A percentile compares a stretch with the other conserved stretches of the same genome.
Evolutionary conservation across 2,113 vertebrate species (phyloP).

Genomic region (Chionomys nivalis): DNA sequence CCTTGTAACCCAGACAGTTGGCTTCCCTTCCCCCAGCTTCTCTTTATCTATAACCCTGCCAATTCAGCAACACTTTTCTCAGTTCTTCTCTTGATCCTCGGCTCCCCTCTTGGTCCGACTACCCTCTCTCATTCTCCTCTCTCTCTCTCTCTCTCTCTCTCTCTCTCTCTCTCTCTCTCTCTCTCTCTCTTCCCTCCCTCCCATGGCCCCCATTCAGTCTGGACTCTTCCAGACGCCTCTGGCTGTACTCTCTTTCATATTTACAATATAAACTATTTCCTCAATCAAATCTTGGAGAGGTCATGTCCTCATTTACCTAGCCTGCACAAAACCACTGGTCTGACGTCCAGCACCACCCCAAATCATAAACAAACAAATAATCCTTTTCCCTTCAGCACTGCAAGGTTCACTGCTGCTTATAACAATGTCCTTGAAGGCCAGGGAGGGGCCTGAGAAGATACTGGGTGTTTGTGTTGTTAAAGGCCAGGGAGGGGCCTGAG

Average conservation of each 20-base stretch:
- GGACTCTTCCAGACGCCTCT: background rate
- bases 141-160: background rate
- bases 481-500: background rate
- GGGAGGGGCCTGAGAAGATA: fast-evolving
- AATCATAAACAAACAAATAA: background rate
- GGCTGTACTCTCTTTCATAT: background rate
- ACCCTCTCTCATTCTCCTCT: background rate
- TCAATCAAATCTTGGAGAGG: background rate
- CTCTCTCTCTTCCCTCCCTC: background rate
- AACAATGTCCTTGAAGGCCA: background rate
- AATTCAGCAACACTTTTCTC: background rate
- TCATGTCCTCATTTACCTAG: background rate
- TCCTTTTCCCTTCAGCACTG: no score
- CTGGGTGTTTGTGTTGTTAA: background rate
- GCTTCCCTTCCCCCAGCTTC: background rate
- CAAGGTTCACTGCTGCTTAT: background rate
- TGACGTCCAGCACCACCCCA: background rate
- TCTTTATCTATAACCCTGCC: background rate
- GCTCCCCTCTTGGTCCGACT: background rate
- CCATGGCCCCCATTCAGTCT: background rate
- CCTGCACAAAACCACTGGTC: background rate
- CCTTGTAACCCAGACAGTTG: no score
- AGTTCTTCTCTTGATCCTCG: background rate
- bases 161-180: background rate
- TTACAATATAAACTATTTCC: background rate